Evolutionary conservation across 1,140 invertebrate genomes (phyloP).

Genomic region (Littorina saxatilis): DNA sequence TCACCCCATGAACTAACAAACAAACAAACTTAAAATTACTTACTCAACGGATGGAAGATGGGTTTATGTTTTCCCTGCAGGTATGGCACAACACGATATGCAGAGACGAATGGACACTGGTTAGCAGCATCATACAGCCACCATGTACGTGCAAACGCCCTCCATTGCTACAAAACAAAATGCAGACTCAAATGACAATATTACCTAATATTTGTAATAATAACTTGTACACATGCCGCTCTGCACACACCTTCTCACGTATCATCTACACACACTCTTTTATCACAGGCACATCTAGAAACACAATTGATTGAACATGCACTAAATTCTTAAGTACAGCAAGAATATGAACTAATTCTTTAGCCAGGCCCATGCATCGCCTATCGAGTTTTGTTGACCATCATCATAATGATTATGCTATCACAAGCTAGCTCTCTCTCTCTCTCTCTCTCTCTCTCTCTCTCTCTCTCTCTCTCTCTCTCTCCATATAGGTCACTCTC

Average conservation of each 20-base stretch:
- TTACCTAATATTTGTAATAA: neutral
- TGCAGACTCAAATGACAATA: neutral
- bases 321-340: neutral
- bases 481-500: too few species aligned
- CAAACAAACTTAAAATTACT: slow-evolving; percentile 69
- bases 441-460: too few species aligned
- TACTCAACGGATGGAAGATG: slow-evolving; percentile 91
- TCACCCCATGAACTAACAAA: too few species aligned
- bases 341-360: neutral
- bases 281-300: neutral
- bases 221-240: neutral
- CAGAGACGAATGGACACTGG: slow-evolving; percentile 95
- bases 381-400: neutral
- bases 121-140: slow-evolving; percentile 95
- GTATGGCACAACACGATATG: slow-evolving; percentile 85
- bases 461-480: too few species aligned
- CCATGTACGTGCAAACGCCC: slow-evolving; percentile 93
- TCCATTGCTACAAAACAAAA: slow-evolving; percentile 90
- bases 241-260: too few species aligned
- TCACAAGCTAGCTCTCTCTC: too few species aligned
- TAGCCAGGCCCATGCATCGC: neutral
- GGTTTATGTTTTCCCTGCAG: slow-evolving; percentile 93
- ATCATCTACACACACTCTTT: neutral
- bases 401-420: too few species aligned
- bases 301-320: neutral